Conservation (phyloP, 2,113 vertebrate genomes). For the Microtus ochrogaster region DNA sequence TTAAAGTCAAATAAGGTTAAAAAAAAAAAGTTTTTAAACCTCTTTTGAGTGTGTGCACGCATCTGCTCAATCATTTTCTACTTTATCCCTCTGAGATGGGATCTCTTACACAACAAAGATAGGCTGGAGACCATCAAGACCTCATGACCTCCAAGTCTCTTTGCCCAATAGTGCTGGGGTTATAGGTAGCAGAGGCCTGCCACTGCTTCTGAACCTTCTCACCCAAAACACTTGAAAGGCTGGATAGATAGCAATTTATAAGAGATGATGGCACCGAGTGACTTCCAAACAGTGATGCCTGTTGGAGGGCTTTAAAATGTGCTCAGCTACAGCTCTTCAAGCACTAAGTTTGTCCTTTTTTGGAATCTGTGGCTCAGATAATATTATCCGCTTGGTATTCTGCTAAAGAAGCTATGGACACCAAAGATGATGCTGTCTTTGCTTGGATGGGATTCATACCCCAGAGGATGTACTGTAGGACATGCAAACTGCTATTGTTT, state of each 20-base stretch:
- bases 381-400: neutral
- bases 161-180: neutral
- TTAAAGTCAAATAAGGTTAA: neutral
- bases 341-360: neutral
- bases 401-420: neutral
- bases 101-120: neutral
- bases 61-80: neutral
- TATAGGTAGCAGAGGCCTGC: neutral
- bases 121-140: neutral
- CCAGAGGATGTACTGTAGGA: neutral
- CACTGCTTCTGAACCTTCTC: too few species aligned
- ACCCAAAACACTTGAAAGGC: too few species aligned
- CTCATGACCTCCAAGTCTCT: neutral
- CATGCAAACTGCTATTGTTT: neutral
- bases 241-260: too few species aligned
- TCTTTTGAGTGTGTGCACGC: neutral
- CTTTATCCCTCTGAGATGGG: neutral
- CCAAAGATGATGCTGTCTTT: neutral
- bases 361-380: neutral
- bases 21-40: neutral
- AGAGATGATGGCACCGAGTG: neutral
- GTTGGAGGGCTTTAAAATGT: neutral
- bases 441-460: neutral
- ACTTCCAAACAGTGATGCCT: conserved; percentile 13
- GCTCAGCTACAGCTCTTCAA: neutral